These are phyloP conservation scores for Heliconius nattereri DNA, from an alignment of 1,140 invertebrate genomes.

Conservation along the genomic window DNA sequence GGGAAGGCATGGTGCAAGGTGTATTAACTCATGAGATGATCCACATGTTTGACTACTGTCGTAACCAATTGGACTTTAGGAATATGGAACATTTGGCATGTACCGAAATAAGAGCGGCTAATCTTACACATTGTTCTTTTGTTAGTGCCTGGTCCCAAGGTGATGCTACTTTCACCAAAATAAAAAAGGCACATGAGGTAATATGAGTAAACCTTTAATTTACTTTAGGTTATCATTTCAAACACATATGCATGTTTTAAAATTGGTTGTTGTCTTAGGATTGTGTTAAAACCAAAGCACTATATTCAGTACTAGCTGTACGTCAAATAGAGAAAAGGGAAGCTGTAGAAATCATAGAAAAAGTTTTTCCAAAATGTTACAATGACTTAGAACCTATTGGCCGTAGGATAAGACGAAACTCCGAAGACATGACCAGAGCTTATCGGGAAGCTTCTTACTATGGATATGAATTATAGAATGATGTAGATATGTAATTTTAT, in stretches of 20 bases:
- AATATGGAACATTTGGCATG: constrained; percentile 97
- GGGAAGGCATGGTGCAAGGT: constrained; percentile 86
- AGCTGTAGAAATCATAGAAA: constrained; percentile 89
- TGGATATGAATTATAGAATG: constrained; percentile 85
- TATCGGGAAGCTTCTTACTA: constrained; percentile 89
- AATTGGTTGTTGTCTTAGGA: neutral
- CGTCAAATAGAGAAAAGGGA: constrained; percentile 87
- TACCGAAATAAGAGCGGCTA: constrained; percentile 95
- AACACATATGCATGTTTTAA: neutral
- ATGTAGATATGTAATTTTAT: constrained; percentile 41
- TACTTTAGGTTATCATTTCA: neutral
- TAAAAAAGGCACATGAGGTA: constrained; percentile 83
- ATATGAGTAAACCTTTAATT: neutral
- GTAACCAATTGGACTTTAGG: constrained; percentile 92
- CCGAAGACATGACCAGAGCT: constrained; percentile 88
- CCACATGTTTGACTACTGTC: constrained; percentile 98
- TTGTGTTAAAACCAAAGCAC: constrained; percentile 58
- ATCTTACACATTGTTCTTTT: constrained; percentile 95
- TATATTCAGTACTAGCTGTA: constrained; percentile 90
- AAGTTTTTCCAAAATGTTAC: constrained; percentile 96
- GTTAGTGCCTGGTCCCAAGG: constrained; percentile 89
- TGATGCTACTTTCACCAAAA: constrained; percentile 87
- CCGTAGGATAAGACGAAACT: constrained; percentile 89
- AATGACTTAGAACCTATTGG: constrained; percentile 96
- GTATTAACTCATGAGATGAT: constrained; percentile 96